Evolutionary conservation across 2,888 invertebrate species (phyloP).

Genomic region (Hypselothyrea guttata): DNA sequence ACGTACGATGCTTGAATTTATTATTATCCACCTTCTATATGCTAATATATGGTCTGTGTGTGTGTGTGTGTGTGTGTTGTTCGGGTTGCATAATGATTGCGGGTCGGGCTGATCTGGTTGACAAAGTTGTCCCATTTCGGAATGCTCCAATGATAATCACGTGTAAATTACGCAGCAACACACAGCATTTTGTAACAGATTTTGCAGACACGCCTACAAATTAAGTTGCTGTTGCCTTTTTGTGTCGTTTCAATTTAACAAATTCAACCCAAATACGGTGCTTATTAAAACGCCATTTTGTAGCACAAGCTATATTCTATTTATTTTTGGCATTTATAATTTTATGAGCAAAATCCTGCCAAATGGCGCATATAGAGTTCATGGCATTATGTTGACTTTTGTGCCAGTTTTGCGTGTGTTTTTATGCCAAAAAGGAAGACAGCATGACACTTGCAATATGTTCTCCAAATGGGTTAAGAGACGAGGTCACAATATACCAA

Average conservation of each 20-base stretch:
- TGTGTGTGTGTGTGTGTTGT: slow-evolving; percentile 12
- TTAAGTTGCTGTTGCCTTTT: slow-evolving; percentile 14
- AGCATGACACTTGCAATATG: not conserved
- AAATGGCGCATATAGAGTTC: slow-evolving; percentile 29
- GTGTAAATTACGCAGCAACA: slow-evolving; percentile 53
- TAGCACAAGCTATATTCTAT: slow-evolving; percentile 12
- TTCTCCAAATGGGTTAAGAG: not conserved
- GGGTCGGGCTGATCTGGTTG: slow-evolving; percentile 28
- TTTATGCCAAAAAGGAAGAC: not conserved
- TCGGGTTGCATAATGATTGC: slow-evolving; percentile 55
- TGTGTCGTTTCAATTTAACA: slow-evolving; percentile 43
- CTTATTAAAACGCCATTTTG: slow-evolving; percentile 48
- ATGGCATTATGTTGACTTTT: slow-evolving; percentile 9
- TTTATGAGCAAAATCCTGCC: slow-evolving; percentile 27
- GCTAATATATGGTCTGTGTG: slow-evolving; percentile 33
- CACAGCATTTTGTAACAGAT: slow-evolving; percentile 6
- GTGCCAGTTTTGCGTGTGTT: slow-evolving; percentile 13
- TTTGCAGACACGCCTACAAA: slow-evolving; percentile 1
- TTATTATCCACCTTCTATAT: slow-evolving; percentile 54
- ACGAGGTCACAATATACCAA: not conserved
- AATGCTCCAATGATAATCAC: slow-evolving; percentile 57
- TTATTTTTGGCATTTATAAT: slow-evolving; percentile 19
- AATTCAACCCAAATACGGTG: slow-evolving; percentile 25
- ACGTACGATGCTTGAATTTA: slow-evolving; percentile 65
- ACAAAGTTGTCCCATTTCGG: slow-evolving; percentile 54